Percentiles rank a stretch among this genome's conserved stretches.
Evolutionary conservation across 2,113 vertebrate species (phyloP).

Genomic region (Tachycineta bicolor): DNA sequence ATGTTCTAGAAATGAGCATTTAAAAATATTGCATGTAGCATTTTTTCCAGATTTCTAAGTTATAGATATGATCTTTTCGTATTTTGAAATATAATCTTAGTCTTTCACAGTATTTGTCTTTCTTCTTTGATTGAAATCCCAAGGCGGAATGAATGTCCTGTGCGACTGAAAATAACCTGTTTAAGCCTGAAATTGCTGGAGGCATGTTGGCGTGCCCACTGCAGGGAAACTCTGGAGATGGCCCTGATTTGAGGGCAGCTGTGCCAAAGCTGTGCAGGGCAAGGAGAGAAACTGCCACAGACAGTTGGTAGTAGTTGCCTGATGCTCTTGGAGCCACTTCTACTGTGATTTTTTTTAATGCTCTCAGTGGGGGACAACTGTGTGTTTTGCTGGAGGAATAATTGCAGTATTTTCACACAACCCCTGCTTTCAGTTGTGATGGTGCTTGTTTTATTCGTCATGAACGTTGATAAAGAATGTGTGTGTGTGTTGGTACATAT

Average conservation of each 20-base stretch:
- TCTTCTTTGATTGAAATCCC: not conserved
- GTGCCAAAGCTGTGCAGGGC: not conserved
- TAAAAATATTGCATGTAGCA: not conserved
- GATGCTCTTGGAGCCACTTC: not conserved
- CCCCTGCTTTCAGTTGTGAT: not conserved
- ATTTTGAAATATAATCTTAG: not conserved
- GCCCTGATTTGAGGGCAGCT: not conserved
- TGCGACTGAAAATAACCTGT: not conserved
- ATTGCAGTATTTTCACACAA: not conserved
- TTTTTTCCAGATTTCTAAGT: not conserved
- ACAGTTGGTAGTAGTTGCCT: not conserved
- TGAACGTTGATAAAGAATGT: not conserved
- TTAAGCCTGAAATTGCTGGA: slow-evolving; percentile 4
- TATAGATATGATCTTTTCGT: not conserved
- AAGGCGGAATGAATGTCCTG: not conserved
- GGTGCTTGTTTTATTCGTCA: not conserved
- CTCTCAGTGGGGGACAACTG: not conserved
- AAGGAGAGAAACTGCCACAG: not conserved
- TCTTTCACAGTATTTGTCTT: not conserved
- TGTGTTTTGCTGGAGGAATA: not conserved
- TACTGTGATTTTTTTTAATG: not conserved
- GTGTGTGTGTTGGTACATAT: not conserved
- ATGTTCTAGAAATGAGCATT: not conserved
- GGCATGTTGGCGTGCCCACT: rapidly evolving
- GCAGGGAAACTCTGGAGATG: not conserved